phyloP scores from a whole-genome alignment of 2,113 vertebrate genomes.

The Peucedramus taeniatus region DNA sequence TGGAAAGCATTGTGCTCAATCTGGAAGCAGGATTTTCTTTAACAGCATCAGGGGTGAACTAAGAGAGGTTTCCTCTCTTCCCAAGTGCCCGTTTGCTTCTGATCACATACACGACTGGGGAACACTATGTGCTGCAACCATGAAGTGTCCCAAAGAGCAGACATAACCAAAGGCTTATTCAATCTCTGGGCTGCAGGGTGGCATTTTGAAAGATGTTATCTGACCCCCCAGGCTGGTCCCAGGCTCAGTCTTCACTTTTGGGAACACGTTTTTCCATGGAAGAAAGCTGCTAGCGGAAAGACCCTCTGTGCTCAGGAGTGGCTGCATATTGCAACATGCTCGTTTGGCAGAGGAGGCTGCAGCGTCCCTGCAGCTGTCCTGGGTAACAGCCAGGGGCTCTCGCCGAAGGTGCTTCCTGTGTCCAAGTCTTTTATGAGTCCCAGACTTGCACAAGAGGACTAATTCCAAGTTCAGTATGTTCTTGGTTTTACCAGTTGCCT shows the following conservation, averaged over 20 bases:
- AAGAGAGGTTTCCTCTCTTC: background rate
- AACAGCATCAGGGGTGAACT: background rate
- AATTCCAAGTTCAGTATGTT: background rate
- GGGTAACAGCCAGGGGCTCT: background rate
- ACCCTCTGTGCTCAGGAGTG: background rate
- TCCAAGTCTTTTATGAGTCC: constrained; percentile 22
- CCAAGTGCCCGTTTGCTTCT: background rate
- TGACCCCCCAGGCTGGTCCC: background rate
- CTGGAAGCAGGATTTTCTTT: background rate
- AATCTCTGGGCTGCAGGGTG: background rate
- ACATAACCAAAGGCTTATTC: background rate
- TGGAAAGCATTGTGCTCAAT: background rate
- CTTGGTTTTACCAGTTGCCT: constrained; percentile 1
- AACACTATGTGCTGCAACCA: background rate
- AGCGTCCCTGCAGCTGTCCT: background rate
- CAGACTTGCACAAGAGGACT: background rate
- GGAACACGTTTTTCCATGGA: background rate
- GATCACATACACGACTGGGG: background rate
- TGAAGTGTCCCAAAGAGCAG: background rate
- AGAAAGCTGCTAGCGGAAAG: background rate
- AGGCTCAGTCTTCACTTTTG: background rate
- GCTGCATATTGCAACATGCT: background rate
- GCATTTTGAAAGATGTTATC: background rate
- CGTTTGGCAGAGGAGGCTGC: background rate
- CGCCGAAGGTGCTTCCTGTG: background rate